Evolutionary conservation across 1,140 invertebrate species (phyloP).

Genomic region (Callitettix versicolor): DNA sequence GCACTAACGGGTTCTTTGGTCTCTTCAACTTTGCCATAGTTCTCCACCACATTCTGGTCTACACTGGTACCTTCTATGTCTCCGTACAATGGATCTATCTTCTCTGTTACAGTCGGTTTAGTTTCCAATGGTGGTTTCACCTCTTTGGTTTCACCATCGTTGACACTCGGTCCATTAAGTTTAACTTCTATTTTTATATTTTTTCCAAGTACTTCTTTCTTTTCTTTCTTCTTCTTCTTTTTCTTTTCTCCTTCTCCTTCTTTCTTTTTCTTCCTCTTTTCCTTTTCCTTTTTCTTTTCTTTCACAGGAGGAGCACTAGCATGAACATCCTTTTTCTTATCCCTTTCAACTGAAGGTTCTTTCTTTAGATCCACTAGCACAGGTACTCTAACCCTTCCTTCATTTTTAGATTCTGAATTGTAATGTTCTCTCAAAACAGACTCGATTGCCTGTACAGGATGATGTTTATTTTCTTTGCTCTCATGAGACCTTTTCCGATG

Average conservation of each 20-base stretch:
- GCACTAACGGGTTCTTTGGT: not conserved
- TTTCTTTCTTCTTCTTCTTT: slow-evolving; percentile 25
- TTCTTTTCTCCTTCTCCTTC: slow-evolving; percentile 26
- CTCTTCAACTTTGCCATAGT: slow-evolving; percentile 27
- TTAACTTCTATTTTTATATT: slow-evolving; percentile 7
- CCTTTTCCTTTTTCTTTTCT: slow-evolving; percentile 37
- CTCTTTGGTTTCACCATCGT: not conserved
- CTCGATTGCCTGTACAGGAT: slow-evolving; percentile 37
- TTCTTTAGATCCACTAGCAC: slow-evolving; percentile 8
- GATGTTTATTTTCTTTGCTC: slow-evolving; percentile 40
- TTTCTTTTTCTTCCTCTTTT: slow-evolving; percentile 35
- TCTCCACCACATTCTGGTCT: slow-evolving; percentile 28
- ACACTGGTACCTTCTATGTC: slow-evolving; percentile 30
- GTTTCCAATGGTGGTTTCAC: not conserved
- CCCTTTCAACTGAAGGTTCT: slow-evolving; percentile 28
- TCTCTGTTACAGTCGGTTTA: slow-evolving; percentile 16
- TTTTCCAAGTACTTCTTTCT: slow-evolving; percentile 18
- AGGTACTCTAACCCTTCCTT: not conserved
- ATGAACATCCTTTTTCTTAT: slow-evolving; percentile 32
- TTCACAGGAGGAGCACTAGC: slow-evolving; percentile 29
- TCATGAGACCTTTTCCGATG: slow-evolving; percentile 32
- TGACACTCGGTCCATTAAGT: not conserved
- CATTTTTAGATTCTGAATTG: not conserved
- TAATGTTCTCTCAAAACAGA: not conserved
- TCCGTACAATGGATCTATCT: slow-evolving; percentile 29